Conservation (phyloP, 2,888 invertebrate genomes). For the Diaphora mendica region DNA sequence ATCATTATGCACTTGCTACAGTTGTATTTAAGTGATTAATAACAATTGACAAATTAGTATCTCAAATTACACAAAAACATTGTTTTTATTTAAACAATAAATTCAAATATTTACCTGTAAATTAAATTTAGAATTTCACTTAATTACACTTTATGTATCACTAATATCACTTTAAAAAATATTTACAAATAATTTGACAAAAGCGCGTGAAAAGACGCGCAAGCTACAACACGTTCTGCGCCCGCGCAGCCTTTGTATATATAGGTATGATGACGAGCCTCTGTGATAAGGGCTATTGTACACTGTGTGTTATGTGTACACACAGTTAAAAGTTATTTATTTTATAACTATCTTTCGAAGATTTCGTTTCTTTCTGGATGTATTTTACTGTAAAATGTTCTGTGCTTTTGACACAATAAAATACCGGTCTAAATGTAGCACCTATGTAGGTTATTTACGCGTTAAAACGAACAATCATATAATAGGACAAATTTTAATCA, state of each 20-base stretch:
- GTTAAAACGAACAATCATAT: neutral
- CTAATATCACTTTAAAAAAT: slow-evolving; percentile 22
- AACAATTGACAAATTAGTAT: no score
- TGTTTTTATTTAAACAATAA: neutral
- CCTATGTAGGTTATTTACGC: neutral
- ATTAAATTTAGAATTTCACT: neutral
- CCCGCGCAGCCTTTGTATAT: slow-evolving; percentile 53
- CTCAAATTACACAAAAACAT: no score
- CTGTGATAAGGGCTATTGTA: slow-evolving; percentile 24
- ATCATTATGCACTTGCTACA: no score
- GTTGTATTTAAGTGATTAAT: no score
- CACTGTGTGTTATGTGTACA: slow-evolving; percentile 19
- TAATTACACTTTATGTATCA: no score
- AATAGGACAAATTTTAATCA: no score
- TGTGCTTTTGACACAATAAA: neutral
- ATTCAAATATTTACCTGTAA: neutral
- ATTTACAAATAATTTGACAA: slow-evolving; percentile 38
- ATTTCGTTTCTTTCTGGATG: neutral
- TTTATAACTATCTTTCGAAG: neutral
- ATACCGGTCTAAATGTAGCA: no score
- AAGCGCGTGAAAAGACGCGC: slow-evolving; percentile 62
- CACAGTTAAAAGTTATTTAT: neutral
- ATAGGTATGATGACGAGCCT: slow-evolving; percentile 58
- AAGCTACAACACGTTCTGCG: slow-evolving; percentile 57
- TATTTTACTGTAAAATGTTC: no score